These are phyloP conservation scores for Drosophila takahashii DNA, from an alignment of 1,140 invertebrate genomes.

Conservation along the genomic window DNA sequence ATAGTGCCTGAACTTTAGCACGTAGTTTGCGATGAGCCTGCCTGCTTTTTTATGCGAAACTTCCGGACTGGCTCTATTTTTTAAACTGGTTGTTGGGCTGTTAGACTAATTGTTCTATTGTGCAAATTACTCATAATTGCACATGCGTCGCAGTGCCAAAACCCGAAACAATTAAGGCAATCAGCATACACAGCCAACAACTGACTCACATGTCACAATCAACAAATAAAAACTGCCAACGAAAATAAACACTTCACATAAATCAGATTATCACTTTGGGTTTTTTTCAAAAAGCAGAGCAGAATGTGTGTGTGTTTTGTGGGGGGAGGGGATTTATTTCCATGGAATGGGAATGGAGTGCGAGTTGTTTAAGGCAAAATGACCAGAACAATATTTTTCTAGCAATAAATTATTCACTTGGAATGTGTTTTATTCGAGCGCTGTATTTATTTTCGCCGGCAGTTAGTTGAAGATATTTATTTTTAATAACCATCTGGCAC, in stretches of 20 bases:
- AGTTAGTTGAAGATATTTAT: background rate
- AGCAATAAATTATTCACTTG: slow-evolving; percentile 5
- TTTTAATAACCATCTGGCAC: background rate
- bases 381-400: slow-evolving; percentile 1
- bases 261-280: slow-evolving; percentile 45
- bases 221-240: slow-evolving; percentile 5
- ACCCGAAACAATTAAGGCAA: slow-evolving; percentile 62
- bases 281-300: background rate
- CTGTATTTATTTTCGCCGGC: background rate
- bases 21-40: background rate
- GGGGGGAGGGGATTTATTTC: background rate
- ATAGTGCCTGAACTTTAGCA: background rate
- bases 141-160: slow-evolving; percentile 21
- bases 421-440: background rate
- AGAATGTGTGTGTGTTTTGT: background rate
- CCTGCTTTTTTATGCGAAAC: background rate
- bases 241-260: slow-evolving; percentile 44
- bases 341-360: background rate
- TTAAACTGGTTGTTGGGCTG: slow-evolving; percentile 4
- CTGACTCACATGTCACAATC: slow-evolving; percentile 48
- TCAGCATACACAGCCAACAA: slow-evolving; percentile 28
- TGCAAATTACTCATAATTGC: slow-evolving; percentile 39
- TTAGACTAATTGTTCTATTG: slow-evolving; percentile 47
- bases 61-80: slow-evolving; percentile 15
- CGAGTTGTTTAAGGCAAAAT: background rate